A percentile compares a stretch with the other conserved stretches of the same genome.
Evolutionary conservation across 53 echinoderm and acorn worm genomes (phyloP).

Genomic region (Stichopus horrens): DNA sequence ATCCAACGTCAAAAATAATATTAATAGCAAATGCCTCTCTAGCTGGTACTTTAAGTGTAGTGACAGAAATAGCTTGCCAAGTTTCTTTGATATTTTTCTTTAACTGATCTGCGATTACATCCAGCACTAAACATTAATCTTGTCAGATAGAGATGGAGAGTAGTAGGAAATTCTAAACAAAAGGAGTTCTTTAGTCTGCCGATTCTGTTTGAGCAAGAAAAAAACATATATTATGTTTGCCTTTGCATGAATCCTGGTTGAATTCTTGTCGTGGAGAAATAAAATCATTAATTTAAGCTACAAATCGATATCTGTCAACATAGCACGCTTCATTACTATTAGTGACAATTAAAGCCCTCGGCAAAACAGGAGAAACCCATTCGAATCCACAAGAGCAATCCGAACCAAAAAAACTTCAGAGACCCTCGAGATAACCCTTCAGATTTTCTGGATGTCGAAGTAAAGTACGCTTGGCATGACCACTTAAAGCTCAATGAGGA

Average conservation of each 20-base stretch:
- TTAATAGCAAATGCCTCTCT: too few species aligned
- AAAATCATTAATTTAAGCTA: background rate
- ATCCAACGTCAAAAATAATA: too few species aligned
- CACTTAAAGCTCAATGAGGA: conserved; percentile 14
- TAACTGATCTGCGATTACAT: too few species aligned
- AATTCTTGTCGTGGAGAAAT: background rate
- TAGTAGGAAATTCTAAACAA: too few species aligned
- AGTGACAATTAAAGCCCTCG: conserved; percentile 30
- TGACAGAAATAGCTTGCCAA: too few species aligned
- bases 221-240: too few species aligned
- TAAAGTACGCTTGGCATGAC: conserved; percentile 11
- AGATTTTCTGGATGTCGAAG: background rate
- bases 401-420: background rate
- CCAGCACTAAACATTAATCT: too few species aligned
- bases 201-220: too few species aligned
- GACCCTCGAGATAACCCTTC: background rate
- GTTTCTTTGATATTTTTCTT: too few species aligned
- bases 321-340: conserved; percentile 28
- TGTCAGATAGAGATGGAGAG: too few species aligned
- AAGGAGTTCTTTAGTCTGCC: too few species aligned
- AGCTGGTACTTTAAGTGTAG: too few species aligned
- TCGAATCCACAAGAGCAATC: background rate
- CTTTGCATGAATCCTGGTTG: background rate
- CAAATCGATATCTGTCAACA: conserved; percentile 22
- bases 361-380: conserved; percentile 7